Evolutionary conservation across 1,140 invertebrate species (phyloP).

Genomic region (Adoxophyes honmai): DNA sequence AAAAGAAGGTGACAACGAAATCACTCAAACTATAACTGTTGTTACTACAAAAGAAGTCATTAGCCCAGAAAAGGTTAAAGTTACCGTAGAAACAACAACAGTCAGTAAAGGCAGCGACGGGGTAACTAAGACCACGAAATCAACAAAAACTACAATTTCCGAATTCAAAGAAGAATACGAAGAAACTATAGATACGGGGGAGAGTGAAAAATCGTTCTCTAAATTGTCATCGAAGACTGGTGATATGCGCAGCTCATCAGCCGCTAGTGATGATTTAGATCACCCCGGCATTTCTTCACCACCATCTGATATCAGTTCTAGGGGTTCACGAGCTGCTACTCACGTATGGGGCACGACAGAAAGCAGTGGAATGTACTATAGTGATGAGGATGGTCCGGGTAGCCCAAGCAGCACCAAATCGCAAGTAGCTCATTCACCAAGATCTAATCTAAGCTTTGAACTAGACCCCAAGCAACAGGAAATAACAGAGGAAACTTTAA

Average conservation of each 20-base stretch:
- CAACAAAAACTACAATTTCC: conserved; percentile 73
- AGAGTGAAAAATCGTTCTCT: conserved; percentile 69
- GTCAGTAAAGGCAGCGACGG: conserved; percentile 70
- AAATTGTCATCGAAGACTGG: conserved; percentile 70
- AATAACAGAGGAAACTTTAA: conserved; percentile 32
- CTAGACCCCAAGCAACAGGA: conserved; percentile 46
- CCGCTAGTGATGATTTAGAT: conserved; percentile 79
- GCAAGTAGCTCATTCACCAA: conserved; percentile 80
- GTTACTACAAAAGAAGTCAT: conserved; percentile 72
- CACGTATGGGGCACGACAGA: conserved; percentile 70
- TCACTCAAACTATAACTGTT: conserved; percentile 70
- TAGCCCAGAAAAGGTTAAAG: conserved; percentile 70
- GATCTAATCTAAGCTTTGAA: conserved; percentile 71
- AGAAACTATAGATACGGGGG: conserved; percentile 65
- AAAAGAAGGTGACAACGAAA: conserved; percentile 69
- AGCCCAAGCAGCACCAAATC: conserved; percentile 81
- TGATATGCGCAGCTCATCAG: conserved; percentile 78
- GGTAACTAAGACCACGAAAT: conserved; percentile 73
- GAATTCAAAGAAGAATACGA: conserved; percentile 74
- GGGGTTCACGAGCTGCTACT: conserved; percentile 74
- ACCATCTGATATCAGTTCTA: conserved; percentile 78
- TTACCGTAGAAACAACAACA: conserved; percentile 73
- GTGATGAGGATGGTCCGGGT: conserved; percentile 67
- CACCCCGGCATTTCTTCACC: conserved; percentile 72
- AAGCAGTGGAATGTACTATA: conserved; percentile 68